Base-by-base conservation (phyloP, 2,888 invertebrate genomes). In the Caenorhabditis uteleia region DNA sequence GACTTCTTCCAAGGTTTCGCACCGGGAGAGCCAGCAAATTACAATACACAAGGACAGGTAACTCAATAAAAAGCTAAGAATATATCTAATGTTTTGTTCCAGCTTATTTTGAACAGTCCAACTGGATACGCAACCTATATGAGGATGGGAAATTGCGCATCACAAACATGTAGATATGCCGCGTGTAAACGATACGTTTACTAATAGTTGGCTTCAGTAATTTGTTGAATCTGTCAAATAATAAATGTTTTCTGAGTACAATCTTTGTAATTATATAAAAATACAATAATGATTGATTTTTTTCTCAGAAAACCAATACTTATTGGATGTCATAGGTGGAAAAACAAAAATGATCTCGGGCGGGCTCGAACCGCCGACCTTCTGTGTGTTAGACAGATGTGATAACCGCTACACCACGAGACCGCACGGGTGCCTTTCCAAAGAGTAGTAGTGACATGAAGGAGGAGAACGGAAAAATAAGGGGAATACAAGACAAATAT, bases 331-430 rank as follows among this genome's bases (percentile, higher is more conserved):
- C n/a, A n/a, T n/a, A n/a, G n/a, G n/a, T n/a, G n/a, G n/a, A n/a
- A n/a, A n/a, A n/a, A n/a, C n/a, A n/a, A n/a, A n/a, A 44, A 31
- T 60, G 64, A 47, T 47, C 66, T 31, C 60, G 60, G 61, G 61
- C 67, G 66, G 66, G 60, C 40, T 66, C 66, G 66, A 67, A 67
- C 67, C 67, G 50, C 61, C 61, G 67, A 67, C 67, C 67, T 66
- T 66, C 66, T 60, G 66, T 66, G 66, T 66, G 66, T 66, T 47
- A 66, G 66, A 66, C 66, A 60, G 66, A 66, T 56, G 66, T 66
- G 66, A 66, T 66, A 61, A 58, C 67, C 61, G 53, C 67, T 67
- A 66, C 60, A 66, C 66, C 56, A 66, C 66, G 60, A 44, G 57
- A 66, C 66, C 62, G n/a, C n/a, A n/a, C n/a, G n/a, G n/a, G n/a